Evolutionary conservation across 2,113 vertebrate genomes (phyloP).

Genomic region (Lucifuga dentata): DNA sequence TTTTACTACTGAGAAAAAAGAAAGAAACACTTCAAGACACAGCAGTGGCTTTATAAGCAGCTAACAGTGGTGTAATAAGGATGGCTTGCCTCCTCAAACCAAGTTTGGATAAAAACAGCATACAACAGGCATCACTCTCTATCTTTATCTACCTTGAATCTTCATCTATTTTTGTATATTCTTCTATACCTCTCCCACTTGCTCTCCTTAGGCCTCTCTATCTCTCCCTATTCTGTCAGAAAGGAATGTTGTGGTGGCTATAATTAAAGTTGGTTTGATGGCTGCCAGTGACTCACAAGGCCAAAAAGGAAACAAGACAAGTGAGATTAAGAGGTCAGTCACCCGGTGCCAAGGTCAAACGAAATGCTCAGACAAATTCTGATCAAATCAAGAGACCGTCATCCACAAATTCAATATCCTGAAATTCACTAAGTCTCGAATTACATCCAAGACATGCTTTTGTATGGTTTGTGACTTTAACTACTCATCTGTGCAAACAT

Average conservation of each 20-base stretch:
- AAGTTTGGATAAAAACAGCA: constrained; percentile 36
- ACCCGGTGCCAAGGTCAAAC: constrained; percentile 75
- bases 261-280: constrained; percentile 77
- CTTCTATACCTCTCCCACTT: constrained; percentile 16
- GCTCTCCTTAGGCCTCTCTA: constrained; percentile 32
- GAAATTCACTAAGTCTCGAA: neutral
- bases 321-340: constrained; percentile 77
- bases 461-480: constrained; percentile 5
- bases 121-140: constrained; percentile 26
- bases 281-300: constrained; percentile 78
- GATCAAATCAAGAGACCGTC: neutral
- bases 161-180: constrained; percentile 53
- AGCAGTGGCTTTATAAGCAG: constrained; percentile 23
- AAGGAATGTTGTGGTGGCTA: constrained; percentile 79
- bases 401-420: neutral
- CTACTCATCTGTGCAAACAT: constrained; percentile 6
- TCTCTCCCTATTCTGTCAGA: constrained; percentile 69
- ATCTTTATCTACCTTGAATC: constrained; percentile 21
- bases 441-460: neutral
- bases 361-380: constrained; percentile 35
- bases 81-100: constrained; percentile 10
- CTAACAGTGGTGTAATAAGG: constrained; percentile 34
- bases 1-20: constrained; percentile 37
- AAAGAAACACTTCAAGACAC: constrained; percentile 40
- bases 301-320: constrained; percentile 79